A percentile compares a stretch with the other conserved stretches of the same genome.
phyloP scores from a whole-genome alignment of 2,113 vertebrate genomes.

The Gnathonemus longibarbis region DNA sequence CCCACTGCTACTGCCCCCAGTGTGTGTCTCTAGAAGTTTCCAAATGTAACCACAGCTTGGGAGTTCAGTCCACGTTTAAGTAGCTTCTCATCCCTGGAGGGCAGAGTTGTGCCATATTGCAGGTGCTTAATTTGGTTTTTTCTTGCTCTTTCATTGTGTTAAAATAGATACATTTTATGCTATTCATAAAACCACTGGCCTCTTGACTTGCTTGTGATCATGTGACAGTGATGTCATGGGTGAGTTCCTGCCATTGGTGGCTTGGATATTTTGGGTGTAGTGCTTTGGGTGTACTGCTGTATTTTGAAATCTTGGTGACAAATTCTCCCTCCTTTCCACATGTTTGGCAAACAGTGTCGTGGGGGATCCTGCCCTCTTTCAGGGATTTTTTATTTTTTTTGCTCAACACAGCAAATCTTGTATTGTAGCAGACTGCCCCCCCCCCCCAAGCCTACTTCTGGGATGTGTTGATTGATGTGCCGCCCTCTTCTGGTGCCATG shows the following conservation, averaged over 20 bases:
- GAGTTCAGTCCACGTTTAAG: not conserved
- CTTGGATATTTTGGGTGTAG: not conserved
- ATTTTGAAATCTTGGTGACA: not conserved
- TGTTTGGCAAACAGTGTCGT: not conserved
- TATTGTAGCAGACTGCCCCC: too few species aligned
- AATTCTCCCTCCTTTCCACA: not conserved
- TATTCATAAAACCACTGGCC: not conserved
- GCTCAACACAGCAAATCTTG: too few species aligned
- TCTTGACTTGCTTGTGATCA: not conserved
- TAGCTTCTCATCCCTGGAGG: not conserved
- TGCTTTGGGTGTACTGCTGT: not conserved
- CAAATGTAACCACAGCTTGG: not conserved
- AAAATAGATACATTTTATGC: not conserved
- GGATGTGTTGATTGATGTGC: not conserved
- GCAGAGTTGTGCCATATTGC: not conserved
- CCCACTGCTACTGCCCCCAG: not conserved
- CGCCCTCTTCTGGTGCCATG: not conserved
- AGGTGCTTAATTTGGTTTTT: not conserved
- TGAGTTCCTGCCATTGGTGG: not conserved
- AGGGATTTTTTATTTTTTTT: not conserved
- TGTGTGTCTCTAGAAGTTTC: not conserved
- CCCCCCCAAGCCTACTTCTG: not conserved
- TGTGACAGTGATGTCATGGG: not conserved
- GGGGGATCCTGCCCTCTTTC: not conserved
- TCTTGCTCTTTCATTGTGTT: not conserved